Percentiles rank a stretch among this genome's conserved stretches.
Conservation (phyloP, 2,113 vertebrate species). For the Campylomormyrus numenius region DNA sequence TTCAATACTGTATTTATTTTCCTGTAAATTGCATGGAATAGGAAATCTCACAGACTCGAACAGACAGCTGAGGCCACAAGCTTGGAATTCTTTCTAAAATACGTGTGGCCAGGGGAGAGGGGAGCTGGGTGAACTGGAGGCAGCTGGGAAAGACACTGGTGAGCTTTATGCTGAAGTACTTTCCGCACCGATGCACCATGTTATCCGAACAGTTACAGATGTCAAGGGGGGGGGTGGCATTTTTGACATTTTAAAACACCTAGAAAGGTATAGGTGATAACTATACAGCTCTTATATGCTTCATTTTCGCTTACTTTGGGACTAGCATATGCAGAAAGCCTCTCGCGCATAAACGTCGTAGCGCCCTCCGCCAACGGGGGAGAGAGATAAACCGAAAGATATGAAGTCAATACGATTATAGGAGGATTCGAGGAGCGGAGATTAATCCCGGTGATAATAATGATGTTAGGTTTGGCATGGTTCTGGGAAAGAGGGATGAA, state of each 20-base stretch:
- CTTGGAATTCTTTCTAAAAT: constrained; percentile 27
- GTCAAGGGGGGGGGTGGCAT: constrained; percentile 33
- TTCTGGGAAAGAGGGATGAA: neutral
- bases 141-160: constrained; percentile 47
- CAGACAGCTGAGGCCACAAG: constrained; percentile 37
- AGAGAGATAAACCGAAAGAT: neutral
- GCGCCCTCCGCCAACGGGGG: constrained; percentile 36
- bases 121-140: constrained; percentile 25
- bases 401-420: neutral
- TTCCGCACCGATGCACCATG: constrained; percentile 50
- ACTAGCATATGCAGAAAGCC: constrained; percentile 53
- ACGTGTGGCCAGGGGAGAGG: neutral
- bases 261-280: constrained; percentile 43
- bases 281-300: constrained; percentile 36
- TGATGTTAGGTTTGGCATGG: constrained; percentile 19
- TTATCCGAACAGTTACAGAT: constrained; percentile 46
- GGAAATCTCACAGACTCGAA: constrained; percentile 44
- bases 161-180: constrained; percentile 56
- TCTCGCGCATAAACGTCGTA: constrained; percentile 59
- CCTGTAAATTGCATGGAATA: constrained; percentile 52
- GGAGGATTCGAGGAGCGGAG: neutral
- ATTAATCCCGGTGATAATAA: neutral
- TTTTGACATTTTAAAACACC: constrained; percentile 46
- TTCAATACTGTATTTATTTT: constrained; percentile 43
- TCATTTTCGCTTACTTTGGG: constrained; percentile 41